These are phyloP conservation scores for Pomacea canaliculata DNA, from an alignment of 2,888 invertebrate genomes.

Conservation along the genomic window DNA sequence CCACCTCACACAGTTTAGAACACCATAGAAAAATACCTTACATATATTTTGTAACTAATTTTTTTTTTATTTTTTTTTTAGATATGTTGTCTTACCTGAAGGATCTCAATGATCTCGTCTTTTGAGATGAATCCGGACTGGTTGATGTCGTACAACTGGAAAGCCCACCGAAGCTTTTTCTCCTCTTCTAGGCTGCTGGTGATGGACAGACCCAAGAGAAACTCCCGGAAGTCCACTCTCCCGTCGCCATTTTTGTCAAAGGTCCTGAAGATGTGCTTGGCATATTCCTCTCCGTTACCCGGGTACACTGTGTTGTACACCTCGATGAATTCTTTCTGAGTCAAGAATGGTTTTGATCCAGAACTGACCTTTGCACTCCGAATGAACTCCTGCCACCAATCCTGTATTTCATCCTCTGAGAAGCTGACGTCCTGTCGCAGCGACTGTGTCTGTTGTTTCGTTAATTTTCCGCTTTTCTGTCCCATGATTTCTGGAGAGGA, in stretches of 20 bases:
- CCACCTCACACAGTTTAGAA: too few species aligned
- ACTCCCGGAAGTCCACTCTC: slow-evolving; percentile 22
- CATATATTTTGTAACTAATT: too few species aligned
- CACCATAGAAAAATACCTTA: too few species aligned
- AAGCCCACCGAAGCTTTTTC: slow-evolving; percentile 23
- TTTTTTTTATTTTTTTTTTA: too few species aligned
- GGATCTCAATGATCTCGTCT: slow-evolving; percentile 17
- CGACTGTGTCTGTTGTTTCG: background rate
- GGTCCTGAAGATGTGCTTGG: slow-evolving; percentile 24
- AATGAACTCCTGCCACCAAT: slow-evolving; percentile 26
- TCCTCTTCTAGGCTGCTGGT: slow-evolving; percentile 22
- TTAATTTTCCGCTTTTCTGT: background rate
- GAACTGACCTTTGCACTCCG: background rate
- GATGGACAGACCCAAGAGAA: slow-evolving; percentile 21
- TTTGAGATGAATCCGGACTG: slow-evolving; percentile 14
- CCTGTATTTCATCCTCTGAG: slow-evolving; percentile 23
- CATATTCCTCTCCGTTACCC: slow-evolving; percentile 20
- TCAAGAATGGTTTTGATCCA: slow-evolving; percentile 2
- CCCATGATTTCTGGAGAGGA: background rate
- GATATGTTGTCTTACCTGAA: slow-evolving; percentile 1
- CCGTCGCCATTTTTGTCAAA: slow-evolving; percentile 20
- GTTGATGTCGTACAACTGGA: slow-evolving; percentile 22
- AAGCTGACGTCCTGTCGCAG: slow-evolving; percentile 15
- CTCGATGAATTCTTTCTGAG: slow-evolving; percentile 15
- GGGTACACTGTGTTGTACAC: slow-evolving; percentile 23